phyloP scores from a whole-genome alignment of 1,140 invertebrate genomes.

The Andrena cerasifolii region DNA sequence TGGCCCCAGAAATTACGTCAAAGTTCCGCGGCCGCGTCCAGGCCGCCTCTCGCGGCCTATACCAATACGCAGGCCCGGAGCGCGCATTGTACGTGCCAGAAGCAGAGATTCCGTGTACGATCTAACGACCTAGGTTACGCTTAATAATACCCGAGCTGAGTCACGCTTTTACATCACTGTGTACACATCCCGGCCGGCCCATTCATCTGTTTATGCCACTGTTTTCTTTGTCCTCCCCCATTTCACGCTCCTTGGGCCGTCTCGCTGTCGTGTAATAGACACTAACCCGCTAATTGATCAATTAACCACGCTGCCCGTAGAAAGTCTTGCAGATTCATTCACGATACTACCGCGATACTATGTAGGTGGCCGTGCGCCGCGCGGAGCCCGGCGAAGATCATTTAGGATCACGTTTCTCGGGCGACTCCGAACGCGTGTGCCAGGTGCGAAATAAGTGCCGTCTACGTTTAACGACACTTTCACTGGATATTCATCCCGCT shows the following conservation, averaged over 20 bases:
- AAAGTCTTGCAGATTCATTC: not conserved
- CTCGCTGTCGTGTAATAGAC: not conserved
- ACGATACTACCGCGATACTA: too few relatives aligned
- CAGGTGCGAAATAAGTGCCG: too few relatives aligned
- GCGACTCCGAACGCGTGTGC: too few relatives aligned
- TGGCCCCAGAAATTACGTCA: not conserved
- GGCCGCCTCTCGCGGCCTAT: not conserved
- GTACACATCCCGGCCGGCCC: constrained; percentile 2
- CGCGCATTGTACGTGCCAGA: not conserved
- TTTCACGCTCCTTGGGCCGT: not conserved
- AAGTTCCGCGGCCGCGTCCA: not conserved
- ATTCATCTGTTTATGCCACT: constrained; percentile 11
- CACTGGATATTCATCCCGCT: too few relatives aligned
- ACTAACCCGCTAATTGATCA: not conserved
- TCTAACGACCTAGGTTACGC: constrained; percentile 24
- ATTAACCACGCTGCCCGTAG: not conserved
- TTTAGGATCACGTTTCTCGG: too few relatives aligned
- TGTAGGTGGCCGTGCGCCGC: too few relatives aligned
- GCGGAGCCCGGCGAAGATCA: too few relatives aligned
- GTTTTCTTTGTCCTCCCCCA: not conserved
- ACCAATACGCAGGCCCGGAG: constrained; percentile 26
- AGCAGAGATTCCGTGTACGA: not conserved
- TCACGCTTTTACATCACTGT: constrained; percentile 24
- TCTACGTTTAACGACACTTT: too few relatives aligned
- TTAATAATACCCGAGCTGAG: constrained; percentile 43